Conservation (phyloP, 2,113 vertebrate species). For the Notothenia coriiceps region DNA sequence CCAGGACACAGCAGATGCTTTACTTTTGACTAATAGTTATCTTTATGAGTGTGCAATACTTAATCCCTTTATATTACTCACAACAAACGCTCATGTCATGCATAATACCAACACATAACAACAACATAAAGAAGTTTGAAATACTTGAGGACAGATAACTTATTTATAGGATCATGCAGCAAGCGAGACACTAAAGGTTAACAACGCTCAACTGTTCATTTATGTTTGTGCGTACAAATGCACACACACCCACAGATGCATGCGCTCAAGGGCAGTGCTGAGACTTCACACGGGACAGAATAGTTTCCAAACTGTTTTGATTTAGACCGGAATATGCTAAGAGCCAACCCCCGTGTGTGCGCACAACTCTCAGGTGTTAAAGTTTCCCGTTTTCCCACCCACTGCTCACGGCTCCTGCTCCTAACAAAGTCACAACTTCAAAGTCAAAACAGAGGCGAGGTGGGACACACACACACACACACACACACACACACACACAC, state of each 20-base stretch:
- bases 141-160: background rate
- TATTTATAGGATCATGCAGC: background rate
- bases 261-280: conserved; percentile 45
- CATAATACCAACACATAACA: background rate
- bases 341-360: conserved; percentile 42
- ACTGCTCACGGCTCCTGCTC: conserved; percentile 57
- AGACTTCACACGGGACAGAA: conserved; percentile 51
- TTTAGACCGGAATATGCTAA: conserved; percentile 74
- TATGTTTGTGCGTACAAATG: conserved; percentile 12
- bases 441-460: conserved; percentile 68
- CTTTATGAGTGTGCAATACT: too few relatives aligned
- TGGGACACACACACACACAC: conserved; percentile 28
- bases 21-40: too few relatives aligned
- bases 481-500: conserved; percentile 34
- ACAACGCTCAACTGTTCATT: conserved; percentile 2
- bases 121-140: background rate
- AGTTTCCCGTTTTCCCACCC: conserved; percentile 61
- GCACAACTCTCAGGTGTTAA: conserved; percentile 64
- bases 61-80: too few relatives aligned
- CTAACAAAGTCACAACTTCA: conserved; percentile 77
- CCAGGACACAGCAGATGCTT: too few relatives aligned
- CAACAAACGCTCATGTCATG: too few relatives aligned
- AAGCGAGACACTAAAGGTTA: conserved; percentile 22
- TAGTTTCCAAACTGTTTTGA: conserved; percentile 63
- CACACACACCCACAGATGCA: background rate